These are phyloP conservation scores for Acipenser transmontanus DNA, from an alignment of 2,797 vertebrate genomes.

Conservation along the genomic window DNA sequence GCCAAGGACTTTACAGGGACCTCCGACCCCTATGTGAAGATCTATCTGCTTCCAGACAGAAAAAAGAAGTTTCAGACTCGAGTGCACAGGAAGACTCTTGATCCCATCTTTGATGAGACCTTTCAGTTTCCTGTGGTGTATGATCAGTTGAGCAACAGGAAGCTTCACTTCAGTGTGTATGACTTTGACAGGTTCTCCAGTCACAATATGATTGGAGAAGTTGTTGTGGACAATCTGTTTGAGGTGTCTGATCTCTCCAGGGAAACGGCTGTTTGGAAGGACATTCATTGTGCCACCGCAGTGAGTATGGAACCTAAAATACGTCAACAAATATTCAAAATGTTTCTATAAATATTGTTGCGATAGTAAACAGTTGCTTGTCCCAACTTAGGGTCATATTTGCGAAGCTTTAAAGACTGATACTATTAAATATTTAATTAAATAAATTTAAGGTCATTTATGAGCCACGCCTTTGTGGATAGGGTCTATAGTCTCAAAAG, in stretches of 20 bases:
- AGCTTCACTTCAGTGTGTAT: conserved; percentile 94
- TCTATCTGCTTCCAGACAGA: conserved; percentile 93
- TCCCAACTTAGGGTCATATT: too few species aligned
- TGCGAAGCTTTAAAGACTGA: too few species aligned
- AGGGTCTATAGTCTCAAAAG: too few species aligned
- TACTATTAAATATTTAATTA: too few species aligned
- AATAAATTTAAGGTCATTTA: too few species aligned
- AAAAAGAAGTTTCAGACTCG: conserved; percentile 98
- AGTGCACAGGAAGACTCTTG: conserved; percentile 93
- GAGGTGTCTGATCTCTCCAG: conserved; percentile 94
- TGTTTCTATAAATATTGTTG: too few species aligned
- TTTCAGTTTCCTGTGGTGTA: conserved; percentile 90
- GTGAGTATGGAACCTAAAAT: conserved; percentile 66
- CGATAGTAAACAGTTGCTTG: too few species aligned
- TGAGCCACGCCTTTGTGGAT: too few species aligned
- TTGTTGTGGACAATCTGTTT: conserved; percentile 95
- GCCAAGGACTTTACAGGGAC: conserved; percentile 95
- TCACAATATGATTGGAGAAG: conserved; percentile 98
- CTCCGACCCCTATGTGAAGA: conserved; percentile 95
- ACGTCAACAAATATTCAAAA: neutral
- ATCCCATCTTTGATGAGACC: conserved; percentile 86
- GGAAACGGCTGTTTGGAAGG: conserved; percentile 94
- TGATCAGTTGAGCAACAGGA: conserved; percentile 86
- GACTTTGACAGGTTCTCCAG: conserved; percentile 98
- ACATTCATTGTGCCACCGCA: conserved; percentile 86